These are phyloP conservation scores for Eilema caniola DNA, from an alignment of 2,888 invertebrate genomes.

Conservation along the genomic window DNA sequence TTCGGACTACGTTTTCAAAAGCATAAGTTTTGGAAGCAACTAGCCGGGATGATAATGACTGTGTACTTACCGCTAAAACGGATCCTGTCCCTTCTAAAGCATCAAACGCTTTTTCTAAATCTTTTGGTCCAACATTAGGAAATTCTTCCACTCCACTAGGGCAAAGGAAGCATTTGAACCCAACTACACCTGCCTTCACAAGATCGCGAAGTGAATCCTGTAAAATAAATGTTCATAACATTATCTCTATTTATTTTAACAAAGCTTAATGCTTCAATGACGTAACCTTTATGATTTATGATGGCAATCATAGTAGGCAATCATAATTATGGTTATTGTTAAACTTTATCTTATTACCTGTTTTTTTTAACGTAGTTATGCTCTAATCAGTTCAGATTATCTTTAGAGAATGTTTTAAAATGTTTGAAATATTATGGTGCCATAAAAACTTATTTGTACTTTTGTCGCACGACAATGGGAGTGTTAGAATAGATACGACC, in stretches of 20 bases:
- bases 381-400: slow-evolving; percentile 18
- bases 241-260: not conserved
- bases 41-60: not conserved
- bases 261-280: not conserved
- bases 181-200: slow-evolving; percentile 89
- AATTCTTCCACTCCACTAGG: slow-evolving; percentile 91
- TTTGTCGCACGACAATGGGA: not conserved
- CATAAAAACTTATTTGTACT: not conserved
- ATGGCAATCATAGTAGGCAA: not conserved
- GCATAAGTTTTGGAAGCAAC: not conserved
- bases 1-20: not conserved
- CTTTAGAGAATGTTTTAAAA: not conserved
- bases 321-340: not conserved
- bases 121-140: slow-evolving; percentile 85
- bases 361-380: not conserved
- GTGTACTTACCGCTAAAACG: slow-evolving; percentile 87
- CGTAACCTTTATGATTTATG: slow-evolving; percentile 4
- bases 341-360: not conserved
- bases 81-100: slow-evolving; percentile 87
- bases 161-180: slow-evolving; percentile 91
- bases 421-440: too few relatives aligned
- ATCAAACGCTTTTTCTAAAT: slow-evolving; percentile 86
- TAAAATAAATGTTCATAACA: slow-evolving; percentile 33
- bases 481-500: not conserved
- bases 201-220: slow-evolving; percentile 87